A percentile compares a stretch with the other conserved stretches of the same genome.
These are phyloP conservation scores for Taenaris catops DNA, from an alignment of 2,888 invertebrate species.

Conservation along the genomic window DNA sequence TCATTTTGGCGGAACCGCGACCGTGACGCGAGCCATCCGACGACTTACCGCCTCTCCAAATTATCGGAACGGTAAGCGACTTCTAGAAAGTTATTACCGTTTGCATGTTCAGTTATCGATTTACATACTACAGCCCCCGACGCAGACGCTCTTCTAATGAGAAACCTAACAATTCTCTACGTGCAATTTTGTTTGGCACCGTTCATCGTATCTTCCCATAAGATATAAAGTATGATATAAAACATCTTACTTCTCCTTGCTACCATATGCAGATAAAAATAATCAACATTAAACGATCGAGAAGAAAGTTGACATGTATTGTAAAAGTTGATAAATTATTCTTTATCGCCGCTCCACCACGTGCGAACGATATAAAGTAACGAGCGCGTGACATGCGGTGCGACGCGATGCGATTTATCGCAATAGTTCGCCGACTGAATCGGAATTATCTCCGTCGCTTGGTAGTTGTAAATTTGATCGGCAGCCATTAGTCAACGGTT, in stretches of 20 bases:
- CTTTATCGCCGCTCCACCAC: not conserved
- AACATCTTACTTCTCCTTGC: too few relatives aligned
- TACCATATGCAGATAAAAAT: too few relatives aligned
- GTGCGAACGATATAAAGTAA: conserved; percentile 15
- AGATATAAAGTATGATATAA: too few relatives aligned
- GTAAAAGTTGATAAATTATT: too few relatives aligned
- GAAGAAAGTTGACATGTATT: too few relatives aligned
- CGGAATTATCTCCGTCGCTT: conserved; percentile 31
- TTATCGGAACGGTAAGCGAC: conserved; percentile 9
- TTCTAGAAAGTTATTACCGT: conserved; percentile 2
- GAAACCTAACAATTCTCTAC: too few relatives aligned
- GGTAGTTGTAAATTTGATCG: conserved; percentile 44
- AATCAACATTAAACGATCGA: too few relatives aligned
- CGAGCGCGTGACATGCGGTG: conserved; percentile 11
- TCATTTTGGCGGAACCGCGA: too few relatives aligned
- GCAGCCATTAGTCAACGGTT: conserved; percentile 40
- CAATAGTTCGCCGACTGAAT: conserved; percentile 33
- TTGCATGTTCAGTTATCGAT: conserved; percentile 5
- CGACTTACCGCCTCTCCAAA: conserved; percentile 10
- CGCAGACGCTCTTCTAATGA: too few relatives aligned
- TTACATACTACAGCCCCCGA: conserved; percentile 1
- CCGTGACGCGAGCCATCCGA: conserved; percentile 2
- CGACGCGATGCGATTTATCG: conserved; percentile 31
- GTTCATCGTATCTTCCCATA: too few relatives aligned
- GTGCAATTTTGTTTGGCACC: too few relatives aligned